These are phyloP conservation scores for Candoia aspera DNA, from an alignment of 2,113 vertebrate species.

Conservation along the genomic window DNA sequence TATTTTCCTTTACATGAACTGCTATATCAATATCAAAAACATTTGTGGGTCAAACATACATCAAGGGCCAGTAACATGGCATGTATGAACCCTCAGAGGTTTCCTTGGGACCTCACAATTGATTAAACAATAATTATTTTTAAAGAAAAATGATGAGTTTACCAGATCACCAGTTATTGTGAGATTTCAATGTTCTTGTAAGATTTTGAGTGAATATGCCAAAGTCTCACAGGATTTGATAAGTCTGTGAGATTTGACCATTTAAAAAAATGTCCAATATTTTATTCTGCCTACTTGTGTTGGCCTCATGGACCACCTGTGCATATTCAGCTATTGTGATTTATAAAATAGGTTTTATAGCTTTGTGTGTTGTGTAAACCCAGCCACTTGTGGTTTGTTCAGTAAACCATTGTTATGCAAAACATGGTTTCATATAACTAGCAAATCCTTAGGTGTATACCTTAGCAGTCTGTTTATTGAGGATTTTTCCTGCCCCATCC, in stretches of 20 bases:
- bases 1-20: not conserved
- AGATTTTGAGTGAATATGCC: not conserved
- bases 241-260: not conserved
- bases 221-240: not conserved
- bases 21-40: not conserved
- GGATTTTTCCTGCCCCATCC: not conserved
- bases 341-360: not conserved
- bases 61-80: not conserved
- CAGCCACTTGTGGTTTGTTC: not conserved
- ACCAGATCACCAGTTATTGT: not conserved
- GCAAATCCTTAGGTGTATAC: not conserved
- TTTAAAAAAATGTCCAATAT: not conserved
- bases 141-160: not conserved
- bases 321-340: not conserved
- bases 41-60: not conserved
- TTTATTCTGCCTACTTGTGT: not conserved
- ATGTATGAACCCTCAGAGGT: not conserved
- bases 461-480: not conserved
- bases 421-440: not conserved
- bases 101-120: not conserved
- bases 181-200: not conserved
- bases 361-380: not conserved
- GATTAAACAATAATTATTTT: not conserved
- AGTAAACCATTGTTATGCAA: not conserved
- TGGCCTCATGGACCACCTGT: not conserved